Evolutionary conservation across 2,113 vertebrate genomes (phyloP), one percentile per base, ranked within the genome.

Genomic region (Arizona elegans): DNA sequence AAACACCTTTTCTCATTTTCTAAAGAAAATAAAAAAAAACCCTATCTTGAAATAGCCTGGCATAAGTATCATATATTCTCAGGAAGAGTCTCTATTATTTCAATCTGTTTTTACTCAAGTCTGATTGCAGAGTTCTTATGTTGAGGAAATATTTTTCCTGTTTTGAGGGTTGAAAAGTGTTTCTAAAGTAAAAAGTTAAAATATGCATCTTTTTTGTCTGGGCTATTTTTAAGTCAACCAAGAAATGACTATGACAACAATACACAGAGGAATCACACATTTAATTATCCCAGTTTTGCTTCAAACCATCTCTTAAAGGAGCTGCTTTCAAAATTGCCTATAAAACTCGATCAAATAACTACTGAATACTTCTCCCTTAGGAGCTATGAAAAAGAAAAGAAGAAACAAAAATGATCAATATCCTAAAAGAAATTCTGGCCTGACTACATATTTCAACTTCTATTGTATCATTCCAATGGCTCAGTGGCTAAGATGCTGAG

Each of bases 1-100:
- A 93, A 95, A 95, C 90, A 94, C 59, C 54, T 94, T 88, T 94
- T 97, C 93, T 94, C 52, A 95, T 95, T 89, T 95, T 96, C 88
- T 91, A 96, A 87, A 86, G 92, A 90, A 94, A 93, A 58, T 88
- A 56, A 88, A 33, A 89, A 88, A 93, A 50, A 50, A 87, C 2
- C 0, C 47, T 94, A 92, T 96, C 95, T 95, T 93, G 87, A 95
- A 95, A 94, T 92, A 91, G 93, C 92, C 95, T 58, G 91, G 0
- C 0, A 43, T 89, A 43, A n/a, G 93, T 93, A 96, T 95, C 94
- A 97, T 93, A 91, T 91, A 86, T 96, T 96, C 15, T 81, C 33
- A 81, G 33, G 15, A 81, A 43, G 33, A 21, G 3, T 81, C 33
- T 96, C 96, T 97, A 17, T 50, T 62, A 90, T 90, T 90, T 90